Evolutionary conservation across 1,140 invertebrate species (phyloP).

Genomic region (Coenobita brevimanus): DNA sequence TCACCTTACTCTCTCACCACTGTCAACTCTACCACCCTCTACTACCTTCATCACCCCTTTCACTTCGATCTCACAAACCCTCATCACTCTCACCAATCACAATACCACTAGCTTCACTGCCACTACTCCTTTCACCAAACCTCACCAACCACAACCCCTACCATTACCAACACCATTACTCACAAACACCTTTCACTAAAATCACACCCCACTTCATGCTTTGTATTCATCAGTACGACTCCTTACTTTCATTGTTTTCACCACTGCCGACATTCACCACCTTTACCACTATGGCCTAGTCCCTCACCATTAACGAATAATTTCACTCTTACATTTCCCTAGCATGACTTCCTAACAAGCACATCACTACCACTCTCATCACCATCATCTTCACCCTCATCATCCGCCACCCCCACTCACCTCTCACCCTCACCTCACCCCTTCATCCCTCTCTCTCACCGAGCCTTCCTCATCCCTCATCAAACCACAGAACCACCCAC

Average conservation of each 20-base stretch:
- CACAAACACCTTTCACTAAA: no score
- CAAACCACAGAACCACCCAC: not conserved
- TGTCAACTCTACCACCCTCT: not conserved
- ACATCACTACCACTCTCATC: no score
- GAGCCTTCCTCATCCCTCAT: not conserved
- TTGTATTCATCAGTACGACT: no score
- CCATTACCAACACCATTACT: no score
- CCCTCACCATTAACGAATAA: no score
- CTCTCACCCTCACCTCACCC: not conserved
- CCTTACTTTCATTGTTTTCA: no score
- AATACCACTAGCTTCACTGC: not conserved
- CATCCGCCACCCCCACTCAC: no score
- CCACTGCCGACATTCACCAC: no score
- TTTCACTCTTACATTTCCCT: no score
- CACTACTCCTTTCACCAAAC: not conserved
- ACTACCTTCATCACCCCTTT: not conserved
- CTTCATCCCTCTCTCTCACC: not conserved
- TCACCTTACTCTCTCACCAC: not conserved
- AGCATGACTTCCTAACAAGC: no score
- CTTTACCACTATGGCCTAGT: no score
- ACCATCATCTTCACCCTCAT: slow-evolving; percentile 1
- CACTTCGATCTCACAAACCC: not conserved
- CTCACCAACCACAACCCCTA: not conserved
- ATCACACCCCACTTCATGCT: no score
- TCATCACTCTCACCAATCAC: not conserved